Evolutionary conservation across 1,140 invertebrate genomes (phyloP), one percentile per base, ranked within the genome.

Genomic region (Eumaeus atala): DNA sequence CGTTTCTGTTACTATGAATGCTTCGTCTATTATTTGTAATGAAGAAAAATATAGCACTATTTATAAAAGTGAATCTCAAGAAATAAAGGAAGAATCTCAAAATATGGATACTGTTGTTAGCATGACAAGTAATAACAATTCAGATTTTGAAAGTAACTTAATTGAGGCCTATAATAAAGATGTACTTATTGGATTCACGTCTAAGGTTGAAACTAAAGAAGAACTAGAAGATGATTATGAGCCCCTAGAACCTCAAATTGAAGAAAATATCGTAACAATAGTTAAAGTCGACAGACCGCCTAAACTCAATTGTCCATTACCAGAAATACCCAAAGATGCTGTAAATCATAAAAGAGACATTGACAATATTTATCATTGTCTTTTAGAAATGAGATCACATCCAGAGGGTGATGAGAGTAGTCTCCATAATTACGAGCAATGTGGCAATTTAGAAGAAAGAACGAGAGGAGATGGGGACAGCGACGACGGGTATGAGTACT

Each of bases 401-500:
- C 74, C 76, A 33, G 86, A 87, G 64, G 84, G 81, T 9, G 84
- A 87, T 54, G 79, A 85, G 44, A 82, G 66, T 35, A 87, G 84
- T 64, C 55, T 84, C 37, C 84, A 88, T 51, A 88, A 84, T 53
- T 88, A 88, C 58, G 87, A 88, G 66, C 67, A 83, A 11, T 88
- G 83, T 59, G 78, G 74, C 37, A 69, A 78, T 50, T 59, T 86
- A 34, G 79, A 85, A 64, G 81, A 85, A 51, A 70, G 83, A 60
- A 84, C 78, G 0, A 67, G 83, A 16, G 77, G 83, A 14, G 78
- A 84, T 44, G 84, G 77, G 3, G 85, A 87, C 54, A 87, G 83
- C 51, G 86, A 88, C 33, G 81, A 87, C 50, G 86, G 79, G 5
- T 88, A 88, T 48, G 87, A 88, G 67, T 88, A 88, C 56, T 88